These are phyloP conservation scores for Diploscapter pachys DNA, from an alignment of 1,140 invertebrate species.

Conservation along the genomic window DNA sequence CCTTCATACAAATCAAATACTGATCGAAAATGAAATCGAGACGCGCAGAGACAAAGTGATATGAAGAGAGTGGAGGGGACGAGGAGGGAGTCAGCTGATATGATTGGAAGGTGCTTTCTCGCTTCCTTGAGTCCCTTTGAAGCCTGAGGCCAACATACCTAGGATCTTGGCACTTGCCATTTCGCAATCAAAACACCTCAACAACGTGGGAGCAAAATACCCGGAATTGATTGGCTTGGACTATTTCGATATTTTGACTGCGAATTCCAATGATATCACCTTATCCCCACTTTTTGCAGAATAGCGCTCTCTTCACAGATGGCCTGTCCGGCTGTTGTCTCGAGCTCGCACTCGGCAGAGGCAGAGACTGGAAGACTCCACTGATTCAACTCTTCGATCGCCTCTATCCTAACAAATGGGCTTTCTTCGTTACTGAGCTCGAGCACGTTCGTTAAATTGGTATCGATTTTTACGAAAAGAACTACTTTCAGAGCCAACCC, in stretches of 20 bases:
- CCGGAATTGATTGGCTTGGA: not conserved
- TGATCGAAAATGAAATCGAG: no score
- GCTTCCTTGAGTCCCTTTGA: no score
- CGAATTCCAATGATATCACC: no score
- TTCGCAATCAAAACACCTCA: not conserved
- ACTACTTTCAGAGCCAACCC: constrained; percentile 21
- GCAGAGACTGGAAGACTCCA: constrained; percentile 31
- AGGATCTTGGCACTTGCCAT: not conserved
- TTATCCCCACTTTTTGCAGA: constrained; percentile 16
- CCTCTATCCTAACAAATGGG: constrained; percentile 31
- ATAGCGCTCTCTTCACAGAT: constrained; percentile 29
- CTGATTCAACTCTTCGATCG: constrained; percentile 18
- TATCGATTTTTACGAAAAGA: not conserved
- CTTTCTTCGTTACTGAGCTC: constrained; percentile 25
- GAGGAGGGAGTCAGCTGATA: no score
- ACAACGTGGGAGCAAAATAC: constrained; percentile 1
- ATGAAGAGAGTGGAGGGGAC: not conserved
- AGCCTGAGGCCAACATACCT: no score
- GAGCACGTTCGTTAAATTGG: constrained; percentile 5
- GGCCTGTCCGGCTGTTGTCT: constrained; percentile 28
- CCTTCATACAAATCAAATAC: no score
- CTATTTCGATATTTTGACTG: no score
- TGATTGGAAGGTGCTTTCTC: no score
- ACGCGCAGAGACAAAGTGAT: not conserved
- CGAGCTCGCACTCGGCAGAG: constrained; percentile 23